phyloP scores from a whole-genome alignment of 2,888 invertebrate species.

The Agapetus fuscipes region DNA sequence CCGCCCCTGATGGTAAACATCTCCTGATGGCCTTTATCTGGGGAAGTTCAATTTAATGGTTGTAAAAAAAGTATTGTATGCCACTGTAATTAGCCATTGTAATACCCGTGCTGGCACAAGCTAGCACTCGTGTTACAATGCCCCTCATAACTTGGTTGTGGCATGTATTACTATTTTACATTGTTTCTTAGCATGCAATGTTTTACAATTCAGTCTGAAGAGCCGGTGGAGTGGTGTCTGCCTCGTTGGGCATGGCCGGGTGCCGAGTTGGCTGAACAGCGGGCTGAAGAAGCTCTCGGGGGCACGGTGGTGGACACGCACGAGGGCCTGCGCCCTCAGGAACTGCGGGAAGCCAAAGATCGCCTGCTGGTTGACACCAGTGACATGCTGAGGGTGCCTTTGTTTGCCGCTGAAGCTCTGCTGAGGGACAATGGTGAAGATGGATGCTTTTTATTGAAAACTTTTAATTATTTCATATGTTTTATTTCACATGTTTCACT shows the following conservation, averaged over 20 bases:
- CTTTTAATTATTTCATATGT: not conserved
- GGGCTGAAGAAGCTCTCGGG: slow-evolving; percentile 35
- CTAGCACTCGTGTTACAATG: no score
- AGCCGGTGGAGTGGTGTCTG: slow-evolving; percentile 17
- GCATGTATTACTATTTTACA: not conserved
- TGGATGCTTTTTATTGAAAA: slow-evolving; percentile 7
- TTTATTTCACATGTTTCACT: no score
- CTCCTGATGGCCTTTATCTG: no score
- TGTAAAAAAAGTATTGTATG: no score
- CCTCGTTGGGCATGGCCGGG: slow-evolving; percentile 18
- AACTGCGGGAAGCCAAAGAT: slow-evolving; percentile 61
- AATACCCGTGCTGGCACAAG: no score
- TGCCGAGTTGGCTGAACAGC: slow-evolving; percentile 24
- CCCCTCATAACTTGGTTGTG: no score
- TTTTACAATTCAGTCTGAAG: slow-evolving; percentile 19
- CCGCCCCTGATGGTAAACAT: no score
- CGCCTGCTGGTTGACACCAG: slow-evolving; percentile 59
- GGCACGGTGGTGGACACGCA: slow-evolving; percentile 39
- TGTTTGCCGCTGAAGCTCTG: slow-evolving; percentile 60
- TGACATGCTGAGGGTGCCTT: slow-evolving; percentile 59
- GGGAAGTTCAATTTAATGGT: no score
- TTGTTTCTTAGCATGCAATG: not conserved
- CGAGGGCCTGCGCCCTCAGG: slow-evolving; percentile 53
- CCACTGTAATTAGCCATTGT: no score
- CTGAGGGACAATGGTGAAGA: slow-evolving; percentile 54